Evolutionary conservation across 1,140 invertebrate genomes (phyloP), one percentile per base, ranked within the genome.

Genomic region (Cydia splendana): DNA sequence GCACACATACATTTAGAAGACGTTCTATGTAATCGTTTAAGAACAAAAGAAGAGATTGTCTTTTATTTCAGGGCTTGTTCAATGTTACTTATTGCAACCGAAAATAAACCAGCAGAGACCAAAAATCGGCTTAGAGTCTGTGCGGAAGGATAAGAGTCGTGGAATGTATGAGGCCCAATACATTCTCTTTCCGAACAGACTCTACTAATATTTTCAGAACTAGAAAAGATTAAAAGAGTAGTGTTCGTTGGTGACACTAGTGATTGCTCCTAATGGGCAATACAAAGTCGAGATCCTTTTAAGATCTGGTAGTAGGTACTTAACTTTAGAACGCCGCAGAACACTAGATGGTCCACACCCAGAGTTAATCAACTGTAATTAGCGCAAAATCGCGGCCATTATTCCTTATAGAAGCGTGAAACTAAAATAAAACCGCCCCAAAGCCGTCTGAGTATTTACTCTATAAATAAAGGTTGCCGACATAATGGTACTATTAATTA

Each of bases 401-500:
- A 38, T 38, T 45, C 30, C 34, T 71, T 71, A 71, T 10, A 34
- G 28, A 13, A 38, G 67, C 34, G 67, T 71, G 38, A 71, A 38
- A 38, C 38, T 42, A 71, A 71, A 71, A 71, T n/a, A 71, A 71
- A 71, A 24, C 34, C 30, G 18, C 15, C 15, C 10, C 15, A 24
- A 34, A n/a, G 12, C n/a, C 34, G 67, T 71, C 67, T 71, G 67
- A 45, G 67, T n/a, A 71, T 71, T 71, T 71, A 71, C 67, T 71
- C 65, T 69, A 71, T 71, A 71, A 71, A 71, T 71, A 71, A 71
- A 71, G 38, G 34, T 12, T 71, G 67, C 30, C 67, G 67, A 38
- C 67, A 71, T 71, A 71, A 71, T 71, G 67, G 67, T 2, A 9
- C 24, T 15, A 42, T 18, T 71, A 71, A 71, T 42, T 71, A 71